Conservation (phyloP, 2,888 invertebrate species). For the Deilephila elpenor region DNA sequence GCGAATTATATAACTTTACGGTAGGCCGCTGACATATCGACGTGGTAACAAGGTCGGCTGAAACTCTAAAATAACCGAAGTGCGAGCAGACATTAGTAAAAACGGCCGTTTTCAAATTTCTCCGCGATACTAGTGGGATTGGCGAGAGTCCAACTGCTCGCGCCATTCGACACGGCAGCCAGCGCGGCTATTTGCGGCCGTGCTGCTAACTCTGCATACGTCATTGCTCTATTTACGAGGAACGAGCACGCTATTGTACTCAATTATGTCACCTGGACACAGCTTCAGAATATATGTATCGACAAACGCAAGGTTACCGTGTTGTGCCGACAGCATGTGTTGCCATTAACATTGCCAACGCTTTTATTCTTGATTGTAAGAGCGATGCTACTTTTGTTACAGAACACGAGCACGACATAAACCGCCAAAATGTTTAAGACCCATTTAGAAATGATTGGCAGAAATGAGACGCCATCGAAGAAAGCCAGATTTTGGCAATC, state of each 20-base stretch:
- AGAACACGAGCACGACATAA: slow-evolving; percentile 92
- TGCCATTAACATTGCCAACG: slow-evolving; percentile 25
- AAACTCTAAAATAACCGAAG: slow-evolving; percentile 76
- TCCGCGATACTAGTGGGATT: slow-evolving; percentile 63
- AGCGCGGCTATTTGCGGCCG: slow-evolving; percentile 77
- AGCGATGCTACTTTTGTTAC: slow-evolving; percentile 59
- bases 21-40: slow-evolving; percentile 70
- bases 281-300: slow-evolving; percentile 54
- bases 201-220: slow-evolving; percentile 73
- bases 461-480: slow-evolving; percentile 95
- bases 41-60: slow-evolving; percentile 74
- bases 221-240: slow-evolving; percentile 81
- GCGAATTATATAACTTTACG: slow-evolving; percentile 64
- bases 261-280: slow-evolving; percentile 76
- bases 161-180: slow-evolving; percentile 73
- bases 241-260: slow-evolving; percentile 71
- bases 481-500: slow-evolving; percentile 98
- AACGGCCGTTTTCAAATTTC: slow-evolving; percentile 77
- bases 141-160: slow-evolving; percentile 72
- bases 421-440: slow-evolving; percentile 93
- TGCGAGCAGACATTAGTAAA: slow-evolving; percentile 78
- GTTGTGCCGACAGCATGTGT: slow-evolving; percentile 34
- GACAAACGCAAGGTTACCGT: slow-evolving; percentile 63
- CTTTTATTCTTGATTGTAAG: slow-evolving; percentile 21
- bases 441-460: slow-evolving; percentile 97